Evolutionary conservation across 2,113 vertebrate genomes (phyloP), one percentile per base, ranked within the genome.

Genomic region (Caloenas nicobarica): DNA sequence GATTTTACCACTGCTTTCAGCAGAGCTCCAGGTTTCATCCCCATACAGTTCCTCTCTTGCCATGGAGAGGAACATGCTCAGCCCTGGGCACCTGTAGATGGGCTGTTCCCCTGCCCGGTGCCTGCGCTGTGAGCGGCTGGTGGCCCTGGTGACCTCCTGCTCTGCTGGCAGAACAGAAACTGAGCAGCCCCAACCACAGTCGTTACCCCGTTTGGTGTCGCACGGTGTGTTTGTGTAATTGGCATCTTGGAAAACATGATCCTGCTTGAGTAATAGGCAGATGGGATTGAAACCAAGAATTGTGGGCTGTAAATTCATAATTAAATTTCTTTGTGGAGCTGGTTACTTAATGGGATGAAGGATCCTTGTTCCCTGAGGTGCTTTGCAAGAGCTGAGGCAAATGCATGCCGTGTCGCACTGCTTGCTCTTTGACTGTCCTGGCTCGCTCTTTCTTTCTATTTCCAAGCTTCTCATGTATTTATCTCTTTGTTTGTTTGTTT

Each of bases 321-420:
- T 34, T 19, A 56, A 50, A 13, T 61, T 81, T 92, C 40, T 44
- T 40, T 69, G 29, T 89, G 70, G 57, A 74, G n/a, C 23, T 91
- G 58, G 4, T 77, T 68, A 42, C 24, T 61, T 44, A 42, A 38
- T 38, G 26, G 33, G 64, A 8, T 68, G 44, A 64, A 76, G 71
- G 50, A 46, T 85, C 33, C 60, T 74, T 3, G 58, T 58, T 73
- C 82, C 8, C 68, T 38, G 40, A 69, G 71, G 46, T 61, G 85
- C 89, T 96, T 96, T 95, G 87, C 91, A 94, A 91, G 85, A 88
- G 79, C 93, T 95, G 93, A 91, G 88, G 73, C 68, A 73, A 96
- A 93, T 91, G 91, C 94, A 96, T 96, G 91, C 53, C 22, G 2
- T 88, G 69, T 90, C 91, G 89, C 76, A 34, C 90, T 88, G 96